Evolutionary conservation across 2,888 invertebrate species (phyloP).

Genomic region (Amiota communis): DNA sequence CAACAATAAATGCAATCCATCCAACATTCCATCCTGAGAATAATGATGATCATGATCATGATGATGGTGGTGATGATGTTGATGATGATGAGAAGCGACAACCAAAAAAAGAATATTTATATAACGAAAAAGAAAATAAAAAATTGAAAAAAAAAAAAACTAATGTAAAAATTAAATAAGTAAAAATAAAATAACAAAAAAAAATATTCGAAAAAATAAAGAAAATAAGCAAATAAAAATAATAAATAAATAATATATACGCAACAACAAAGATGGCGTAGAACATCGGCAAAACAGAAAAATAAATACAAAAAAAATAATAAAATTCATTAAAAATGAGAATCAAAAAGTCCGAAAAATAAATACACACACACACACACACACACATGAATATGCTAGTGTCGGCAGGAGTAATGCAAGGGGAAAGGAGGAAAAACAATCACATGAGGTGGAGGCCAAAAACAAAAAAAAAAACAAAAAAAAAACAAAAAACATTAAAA

Average conservation of each 20-base stretch:
- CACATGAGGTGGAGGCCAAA: slow-evolving; percentile 24
- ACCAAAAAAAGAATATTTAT: neutral
- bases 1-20: no score
- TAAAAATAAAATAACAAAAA: slow-evolving; percentile 32
- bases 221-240: slow-evolving; percentile 24
- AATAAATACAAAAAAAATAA: no score
- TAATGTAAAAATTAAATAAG: neutral
- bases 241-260: no score
- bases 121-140: slow-evolving; percentile 4
- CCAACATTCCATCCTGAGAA: no score
- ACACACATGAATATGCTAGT: neutral
- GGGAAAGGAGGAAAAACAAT: neutral
- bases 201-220: slow-evolving; percentile 29
- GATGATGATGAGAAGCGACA: slow-evolving; percentile 60
- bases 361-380: slow-evolving; percentile 35
- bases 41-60: neutral
- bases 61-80: slow-evolving; percentile 42
- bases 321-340: slow-evolving; percentile 18
- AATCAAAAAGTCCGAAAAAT: slow-evolving; percentile 51
- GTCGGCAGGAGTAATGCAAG: neutral
- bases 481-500: no score
- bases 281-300: no score
- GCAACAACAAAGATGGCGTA: no score
- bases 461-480: slow-evolving; percentile 7
- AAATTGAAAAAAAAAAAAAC: neutral